Evolutionary conservation across 2,888 invertebrate genomes (phyloP).

Genomic region (Pollenia labialis): DNA sequence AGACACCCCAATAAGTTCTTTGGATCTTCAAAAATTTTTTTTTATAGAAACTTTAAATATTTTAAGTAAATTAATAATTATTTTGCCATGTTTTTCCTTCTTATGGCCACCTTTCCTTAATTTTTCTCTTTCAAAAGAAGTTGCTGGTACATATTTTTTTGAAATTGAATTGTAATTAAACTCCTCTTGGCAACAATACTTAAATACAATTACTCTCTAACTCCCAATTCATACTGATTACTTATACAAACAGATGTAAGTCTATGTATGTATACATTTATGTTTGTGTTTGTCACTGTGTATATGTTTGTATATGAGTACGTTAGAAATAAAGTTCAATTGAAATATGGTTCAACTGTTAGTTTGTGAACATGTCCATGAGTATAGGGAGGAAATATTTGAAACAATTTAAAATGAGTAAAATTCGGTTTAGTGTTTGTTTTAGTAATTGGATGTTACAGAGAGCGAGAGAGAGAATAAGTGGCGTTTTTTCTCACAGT

Average conservation of each 20-base stretch:
- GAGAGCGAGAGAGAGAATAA: no score
- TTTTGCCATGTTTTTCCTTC: no score
- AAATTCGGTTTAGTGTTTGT: neutral
- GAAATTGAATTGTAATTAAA: constrained; percentile 45
- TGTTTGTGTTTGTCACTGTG: neutral
- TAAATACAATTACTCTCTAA: neutral
- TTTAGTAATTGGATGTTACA: no score
- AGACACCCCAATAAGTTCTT: no score
- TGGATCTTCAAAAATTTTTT: no score
- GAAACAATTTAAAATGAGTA: neutral
- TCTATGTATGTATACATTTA: neutral
- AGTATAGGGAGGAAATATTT: neutral
- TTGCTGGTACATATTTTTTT: constrained; percentile 8
- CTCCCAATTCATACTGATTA: neutral
- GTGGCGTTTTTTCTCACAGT: no score
- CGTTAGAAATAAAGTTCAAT: neutral
- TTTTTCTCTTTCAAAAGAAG: neutral
- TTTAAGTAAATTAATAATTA: no score
- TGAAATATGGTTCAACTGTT: constrained; percentile 39
- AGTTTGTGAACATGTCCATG: constrained; percentile 10
- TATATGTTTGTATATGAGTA: neutral
- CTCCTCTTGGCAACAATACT: constrained; percentile 19
- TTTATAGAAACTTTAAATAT: no score
- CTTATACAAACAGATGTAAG: neutral
- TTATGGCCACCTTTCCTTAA: no score